These are phyloP conservation scores for Megaleporinus macrocephalus DNA, from an alignment of 2,113 vertebrate species.

Conservation along the genomic window DNA sequence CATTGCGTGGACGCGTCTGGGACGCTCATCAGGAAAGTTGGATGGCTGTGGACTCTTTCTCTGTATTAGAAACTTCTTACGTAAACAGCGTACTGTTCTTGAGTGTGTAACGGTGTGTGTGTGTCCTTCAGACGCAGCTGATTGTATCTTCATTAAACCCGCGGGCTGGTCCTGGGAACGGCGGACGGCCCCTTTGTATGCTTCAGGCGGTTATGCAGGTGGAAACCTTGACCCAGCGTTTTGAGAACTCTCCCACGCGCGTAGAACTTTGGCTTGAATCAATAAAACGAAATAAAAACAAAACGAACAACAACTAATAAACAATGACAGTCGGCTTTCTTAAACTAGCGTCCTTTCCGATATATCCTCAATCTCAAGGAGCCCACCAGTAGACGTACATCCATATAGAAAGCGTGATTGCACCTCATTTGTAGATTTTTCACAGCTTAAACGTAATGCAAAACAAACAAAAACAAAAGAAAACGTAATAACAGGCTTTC, in stretches of 20 bases:
- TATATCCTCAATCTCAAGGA: slow-evolving; percentile 22
- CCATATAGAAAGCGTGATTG: slow-evolving; percentile 43
- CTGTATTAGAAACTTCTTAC: slow-evolving; percentile 9
- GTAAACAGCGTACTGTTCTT: not conserved
- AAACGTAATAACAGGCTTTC: slow-evolving; percentile 36
- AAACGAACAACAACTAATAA: not conserved
- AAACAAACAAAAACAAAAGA: too few relatives aligned
- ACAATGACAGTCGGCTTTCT: too few relatives aligned
- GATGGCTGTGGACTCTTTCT: too few relatives aligned
- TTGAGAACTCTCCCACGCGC: slow-evolving; percentile 4
- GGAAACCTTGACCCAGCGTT: not conserved
- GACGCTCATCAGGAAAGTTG: too few relatives aligned
- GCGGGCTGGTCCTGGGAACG: not conserved
- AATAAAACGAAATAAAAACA: not conserved
- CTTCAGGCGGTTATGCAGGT: slow-evolving; percentile 27
- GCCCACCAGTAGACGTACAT: slow-evolving; percentile 40
- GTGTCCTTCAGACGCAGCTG: slow-evolving; percentile 2
- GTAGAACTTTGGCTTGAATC: slow-evolving; percentile 51
- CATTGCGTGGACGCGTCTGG: slow-evolving; percentile 12
- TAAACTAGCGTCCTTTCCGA: slow-evolving; percentile 25
- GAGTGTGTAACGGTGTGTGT: slow-evolving; percentile 3
- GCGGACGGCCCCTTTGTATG: not conserved
- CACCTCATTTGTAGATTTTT: slow-evolving; percentile 53
- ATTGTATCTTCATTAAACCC: slow-evolving; percentile 31
- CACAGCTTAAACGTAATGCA: slow-evolving; percentile 56